Percentiles rank a stretch among this genome's conserved stretches.
Evolutionary conservation across 2,113 vertebrate genomes (phyloP).

Genomic region (Hemiscyllium ocellatum): DNA sequence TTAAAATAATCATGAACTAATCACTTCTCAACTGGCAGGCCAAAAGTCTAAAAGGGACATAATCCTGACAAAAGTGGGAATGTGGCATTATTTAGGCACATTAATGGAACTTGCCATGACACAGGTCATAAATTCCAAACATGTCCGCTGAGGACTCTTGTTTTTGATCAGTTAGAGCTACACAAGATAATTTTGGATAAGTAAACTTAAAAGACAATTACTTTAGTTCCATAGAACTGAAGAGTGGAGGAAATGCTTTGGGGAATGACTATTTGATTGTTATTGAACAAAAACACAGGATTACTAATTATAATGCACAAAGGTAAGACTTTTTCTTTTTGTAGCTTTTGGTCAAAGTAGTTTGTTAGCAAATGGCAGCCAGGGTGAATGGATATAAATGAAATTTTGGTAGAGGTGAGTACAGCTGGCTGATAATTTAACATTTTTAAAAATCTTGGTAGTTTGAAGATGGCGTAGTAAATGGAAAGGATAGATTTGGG

Average conservation of each 20-base stretch:
- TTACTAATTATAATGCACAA: neutral
- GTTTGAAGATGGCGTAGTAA: neutral
- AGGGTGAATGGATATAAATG: neutral
- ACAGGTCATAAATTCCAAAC: too few species aligned
- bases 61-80: too few species aligned
- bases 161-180: neutral
- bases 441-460: neutral
- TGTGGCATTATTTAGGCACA: too few species aligned
- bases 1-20: too few species aligned
- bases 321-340: neutral
- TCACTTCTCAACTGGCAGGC: too few species aligned
- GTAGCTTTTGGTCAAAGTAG: neutral
- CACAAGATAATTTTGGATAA: neutral
- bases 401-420: neutral
- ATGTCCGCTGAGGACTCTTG: too few species aligned
- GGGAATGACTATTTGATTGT: too few species aligned
- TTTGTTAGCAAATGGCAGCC: neutral
- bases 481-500: neutral
- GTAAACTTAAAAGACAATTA: neutral
- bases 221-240: too few species aligned
- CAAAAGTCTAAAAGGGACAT: too few species aligned
- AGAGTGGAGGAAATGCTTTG: too few species aligned
- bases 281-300: too few species aligned
- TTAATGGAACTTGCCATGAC: too few species aligned
- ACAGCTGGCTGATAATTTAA: neutral